Evolutionary conservation across 2,113 vertebrate species (phyloP).

Genomic region (Syngnathoides biaculeatus): DNA sequence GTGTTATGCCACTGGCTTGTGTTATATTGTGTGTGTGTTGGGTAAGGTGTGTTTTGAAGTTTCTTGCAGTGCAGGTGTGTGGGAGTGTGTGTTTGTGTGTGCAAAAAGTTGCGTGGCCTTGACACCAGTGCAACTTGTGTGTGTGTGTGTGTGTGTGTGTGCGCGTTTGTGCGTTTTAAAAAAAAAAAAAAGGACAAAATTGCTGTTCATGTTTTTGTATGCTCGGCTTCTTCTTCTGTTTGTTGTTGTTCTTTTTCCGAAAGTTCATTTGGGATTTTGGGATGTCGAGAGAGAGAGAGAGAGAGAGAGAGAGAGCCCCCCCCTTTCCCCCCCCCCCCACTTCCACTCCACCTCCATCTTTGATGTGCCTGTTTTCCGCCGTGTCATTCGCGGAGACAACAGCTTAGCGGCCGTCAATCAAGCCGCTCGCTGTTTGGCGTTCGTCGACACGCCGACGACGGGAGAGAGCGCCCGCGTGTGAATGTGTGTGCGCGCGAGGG

Average conservation of each 20-base stretch:
- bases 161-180: not conserved
- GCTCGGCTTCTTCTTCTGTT: not conserved
- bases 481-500: constrained; percentile 17
- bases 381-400: constrained; percentile 9
- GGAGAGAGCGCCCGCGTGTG: constrained; percentile 54
- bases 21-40: not conserved
- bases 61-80: not conserved
- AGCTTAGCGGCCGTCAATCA: constrained; percentile 11
- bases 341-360: not conserved
- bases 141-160: not conserved
- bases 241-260: not conserved
- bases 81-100: not conserved
- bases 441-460: constrained; percentile 65
- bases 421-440: constrained; percentile 56
- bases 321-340: not conserved
- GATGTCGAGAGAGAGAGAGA: constrained; percentile 4
- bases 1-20: too few relatives aligned
- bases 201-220: not conserved
- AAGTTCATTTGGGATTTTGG: constrained; percentile 9
- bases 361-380: constrained; percentile 14
- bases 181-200: not conserved
- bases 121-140: not conserved
- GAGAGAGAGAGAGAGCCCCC: too few relatives aligned
- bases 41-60: not conserved
- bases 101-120: not conserved